These are phyloP conservation scores for Epizoanthus rinbou DNA, from an alignment of 92 coral and sea anemone genomes.

Conservation along the genomic window DNA sequence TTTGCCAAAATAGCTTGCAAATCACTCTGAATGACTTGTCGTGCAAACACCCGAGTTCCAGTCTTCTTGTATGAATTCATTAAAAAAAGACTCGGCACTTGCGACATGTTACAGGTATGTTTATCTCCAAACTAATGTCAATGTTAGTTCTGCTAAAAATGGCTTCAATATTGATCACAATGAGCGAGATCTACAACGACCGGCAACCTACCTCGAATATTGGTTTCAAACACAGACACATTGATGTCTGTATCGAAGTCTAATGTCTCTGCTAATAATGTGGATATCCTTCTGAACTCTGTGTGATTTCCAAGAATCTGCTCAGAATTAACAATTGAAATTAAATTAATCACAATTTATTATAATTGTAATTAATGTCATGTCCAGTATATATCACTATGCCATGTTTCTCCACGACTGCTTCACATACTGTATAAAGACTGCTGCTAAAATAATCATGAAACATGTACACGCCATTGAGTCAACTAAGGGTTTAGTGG, in stretches of 20 bases:
- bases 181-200: background rate
- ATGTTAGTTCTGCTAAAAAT: background rate
- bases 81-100: background rate
- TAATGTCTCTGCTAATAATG: slow-evolving; percentile 72
- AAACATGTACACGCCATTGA: too few species aligned
- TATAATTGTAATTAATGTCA: too few species aligned
- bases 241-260: slow-evolving; percentile 92
- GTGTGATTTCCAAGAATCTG: slow-evolving; percentile 93
- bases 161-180: background rate
- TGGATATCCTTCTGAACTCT: slow-evolving; percentile 86
- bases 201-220: slow-evolving; percentile 78
- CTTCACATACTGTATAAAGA: too few species aligned
- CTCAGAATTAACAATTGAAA: background rate
- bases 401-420: background rate
- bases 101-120: background rate
- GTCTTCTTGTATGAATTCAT: too few species aligned
- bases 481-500: too few species aligned
- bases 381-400: background rate
- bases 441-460: too few species aligned
- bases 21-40: too few species aligned
- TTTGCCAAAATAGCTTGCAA: too few species aligned
- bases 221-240: slow-evolving; percentile 98
- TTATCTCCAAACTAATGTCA: background rate
- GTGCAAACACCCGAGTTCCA: too few species aligned
- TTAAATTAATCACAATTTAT: background rate